Conservation (phyloP, 64 coral and sea anemone genomes). For the Exaiptasia diaphana region DNA sequence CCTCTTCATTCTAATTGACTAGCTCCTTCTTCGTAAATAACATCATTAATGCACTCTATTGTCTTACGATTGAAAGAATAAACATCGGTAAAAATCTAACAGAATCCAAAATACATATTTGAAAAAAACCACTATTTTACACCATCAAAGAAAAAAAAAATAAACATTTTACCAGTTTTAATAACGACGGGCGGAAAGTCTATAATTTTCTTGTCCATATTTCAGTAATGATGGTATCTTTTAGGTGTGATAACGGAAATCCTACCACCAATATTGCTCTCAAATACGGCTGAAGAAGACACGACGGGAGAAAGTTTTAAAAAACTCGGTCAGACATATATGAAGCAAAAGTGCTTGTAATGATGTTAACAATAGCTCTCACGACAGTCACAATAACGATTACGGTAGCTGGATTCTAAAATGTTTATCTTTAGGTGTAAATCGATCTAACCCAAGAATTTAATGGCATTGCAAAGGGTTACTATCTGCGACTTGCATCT, state of each 20-base stretch:
- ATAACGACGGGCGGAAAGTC: background rate
- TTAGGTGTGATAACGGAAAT: constrained; percentile 52
- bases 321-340: background rate
- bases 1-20: constrained; percentile 51
- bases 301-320: background rate
- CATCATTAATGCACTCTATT: constrained; percentile 78
- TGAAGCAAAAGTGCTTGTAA: constrained; percentile 37
- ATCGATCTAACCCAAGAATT: constrained; percentile 81
- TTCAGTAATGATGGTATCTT: background rate
- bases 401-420: constrained; percentile 59
- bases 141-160: background rate
- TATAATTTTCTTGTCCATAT: background rate
- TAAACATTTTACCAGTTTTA: background rate
- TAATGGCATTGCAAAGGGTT: constrained; percentile 78
- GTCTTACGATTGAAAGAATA: constrained; percentile 75
- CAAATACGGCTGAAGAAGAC: constrained; percentile 10
- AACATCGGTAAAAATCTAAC: constrained; percentile 62
- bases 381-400: constrained; percentile 69
- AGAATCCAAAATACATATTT: constrained; percentile 28
- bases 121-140: background rate
- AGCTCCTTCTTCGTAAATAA: constrained; percentile 76
- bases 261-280: constrained; percentile 25
- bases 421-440: constrained; percentile 80
- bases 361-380: constrained; percentile 43
- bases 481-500: constrained; percentile 53